Conservation (phyloP, 1,140 invertebrate genomes). For the Venturia canescens region DNA sequence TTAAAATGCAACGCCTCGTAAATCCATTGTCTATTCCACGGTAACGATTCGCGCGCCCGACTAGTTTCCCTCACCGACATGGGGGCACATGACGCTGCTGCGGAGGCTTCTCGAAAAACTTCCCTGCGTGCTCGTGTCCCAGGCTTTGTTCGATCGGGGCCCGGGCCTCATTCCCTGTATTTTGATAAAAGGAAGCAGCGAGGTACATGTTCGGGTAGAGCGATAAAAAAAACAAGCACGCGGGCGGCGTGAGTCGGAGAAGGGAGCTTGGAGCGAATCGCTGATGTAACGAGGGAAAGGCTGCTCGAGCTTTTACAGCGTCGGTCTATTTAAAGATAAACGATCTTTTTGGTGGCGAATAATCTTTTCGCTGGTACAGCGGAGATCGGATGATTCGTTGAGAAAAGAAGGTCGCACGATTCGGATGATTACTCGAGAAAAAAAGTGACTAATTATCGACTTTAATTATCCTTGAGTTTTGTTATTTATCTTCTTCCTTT, state of each 20-base stretch:
- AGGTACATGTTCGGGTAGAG: not conserved
- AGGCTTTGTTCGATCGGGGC: not conserved
- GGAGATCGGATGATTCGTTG: not conserved
- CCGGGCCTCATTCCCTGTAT: not conserved
- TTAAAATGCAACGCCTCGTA: constrained; percentile 69
- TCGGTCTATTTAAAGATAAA: not conserved
- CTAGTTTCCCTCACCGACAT: not conserved
- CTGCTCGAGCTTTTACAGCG: not conserved
- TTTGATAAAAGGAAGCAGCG: not conserved
- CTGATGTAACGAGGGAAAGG: not conserved
- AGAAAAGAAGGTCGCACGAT: not conserved
- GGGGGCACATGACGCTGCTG: not conserved
- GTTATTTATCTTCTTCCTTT: not conserved
- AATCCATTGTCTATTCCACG: constrained; percentile 63
- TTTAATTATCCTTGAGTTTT: not conserved
- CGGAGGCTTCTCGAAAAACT: not conserved
- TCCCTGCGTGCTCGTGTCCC: not conserved
- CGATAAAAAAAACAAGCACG: not conserved
- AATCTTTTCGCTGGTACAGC: not conserved
- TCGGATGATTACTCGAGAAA: not conserved
- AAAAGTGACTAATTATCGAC: not conserved
- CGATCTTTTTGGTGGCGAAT: not conserved
- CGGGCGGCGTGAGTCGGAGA: not conserved
- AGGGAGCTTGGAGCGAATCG: not conserved
- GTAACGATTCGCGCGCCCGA: constrained; percentile 39